Conservation (phyloP, 2,113 vertebrate genomes). For the Typhlomys cinereus region DNA sequence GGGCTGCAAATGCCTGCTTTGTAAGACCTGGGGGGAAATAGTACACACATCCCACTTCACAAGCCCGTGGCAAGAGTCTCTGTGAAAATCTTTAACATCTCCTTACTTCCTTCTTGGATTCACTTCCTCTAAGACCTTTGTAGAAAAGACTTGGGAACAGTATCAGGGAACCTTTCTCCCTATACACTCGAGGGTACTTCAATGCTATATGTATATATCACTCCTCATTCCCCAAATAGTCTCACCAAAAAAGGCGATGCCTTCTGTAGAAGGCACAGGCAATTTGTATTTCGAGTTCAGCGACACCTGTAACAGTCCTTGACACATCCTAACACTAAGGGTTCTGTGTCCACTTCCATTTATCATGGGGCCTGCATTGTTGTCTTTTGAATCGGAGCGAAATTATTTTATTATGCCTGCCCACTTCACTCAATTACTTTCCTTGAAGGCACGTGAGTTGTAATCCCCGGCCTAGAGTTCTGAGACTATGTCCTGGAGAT, state of each 20-base stretch:
- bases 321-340: constrained; percentile 2
- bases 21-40: not conserved
- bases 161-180: not conserved
- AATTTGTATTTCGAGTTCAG: not conserved
- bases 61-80: not conserved
- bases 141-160: not conserved
- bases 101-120: not conserved
- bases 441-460: constrained; percentile 59
- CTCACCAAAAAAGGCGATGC: not conserved
- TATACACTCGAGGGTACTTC: not conserved
- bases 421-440: constrained; percentile 45
- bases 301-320: not conserved
- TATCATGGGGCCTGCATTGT: not conserved
- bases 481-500: constrained; percentile 32
- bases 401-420: constrained; percentile 56
- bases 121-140: not conserved
- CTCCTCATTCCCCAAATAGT: too few species aligned
- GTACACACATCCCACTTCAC: not conserved
- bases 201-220: too few species aligned
- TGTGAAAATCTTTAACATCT: too few species aligned
- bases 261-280: not conserved
- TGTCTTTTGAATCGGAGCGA: not conserved
- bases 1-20: not conserved
- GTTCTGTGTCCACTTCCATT: not conserved
- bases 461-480: constrained; percentile 57